phyloP scores from a whole-genome alignment of 2,888 invertebrate species.

The Synergus itoensis region DNA sequence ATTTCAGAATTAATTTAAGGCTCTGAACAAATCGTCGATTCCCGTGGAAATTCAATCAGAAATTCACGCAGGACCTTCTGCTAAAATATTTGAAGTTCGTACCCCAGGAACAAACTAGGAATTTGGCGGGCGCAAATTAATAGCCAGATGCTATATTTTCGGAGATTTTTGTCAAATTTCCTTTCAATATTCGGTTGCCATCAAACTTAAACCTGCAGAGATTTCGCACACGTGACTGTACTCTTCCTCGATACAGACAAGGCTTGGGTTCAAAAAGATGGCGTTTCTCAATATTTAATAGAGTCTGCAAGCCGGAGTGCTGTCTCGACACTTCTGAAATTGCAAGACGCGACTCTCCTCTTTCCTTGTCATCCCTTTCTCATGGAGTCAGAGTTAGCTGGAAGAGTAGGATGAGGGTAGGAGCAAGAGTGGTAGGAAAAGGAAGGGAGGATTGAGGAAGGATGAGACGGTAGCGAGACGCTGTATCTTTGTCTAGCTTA shows the following conservation, averaged over 20 bases:
- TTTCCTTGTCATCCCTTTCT: slow-evolving; percentile 45
- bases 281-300: slow-evolving; percentile 77
- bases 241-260: slow-evolving; percentile 51
- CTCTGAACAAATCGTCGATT: not conserved
- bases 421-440: slow-evolving; percentile 36
- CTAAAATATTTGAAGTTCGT: no score
- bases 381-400: slow-evolving; percentile 47
- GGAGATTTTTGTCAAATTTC: not conserved
- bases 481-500: slow-evolving; percentile 54
- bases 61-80: not conserved
- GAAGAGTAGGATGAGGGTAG: slow-evolving; percentile 44
- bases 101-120: no score
- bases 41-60: not conserved
- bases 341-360: slow-evolving; percentile 67
- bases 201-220: not conserved
- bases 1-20: slow-evolving; percentile 18
- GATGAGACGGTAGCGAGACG: slow-evolving; percentile 28
- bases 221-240: slow-evolving; percentile 50
- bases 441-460: slow-evolving; percentile 39
- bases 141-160: no score
- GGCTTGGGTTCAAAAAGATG: slow-evolving; percentile 60
- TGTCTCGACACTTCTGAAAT: slow-evolving; percentile 77
- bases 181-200: slow-evolving; percentile 15
- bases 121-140: no score
- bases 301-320: slow-evolving; percentile 73